Evolutionary conservation across 2,113 vertebrate species (phyloP), one percentile per base, ranked within the genome.

Genomic region (Pachypanchax playfairii): DNA sequence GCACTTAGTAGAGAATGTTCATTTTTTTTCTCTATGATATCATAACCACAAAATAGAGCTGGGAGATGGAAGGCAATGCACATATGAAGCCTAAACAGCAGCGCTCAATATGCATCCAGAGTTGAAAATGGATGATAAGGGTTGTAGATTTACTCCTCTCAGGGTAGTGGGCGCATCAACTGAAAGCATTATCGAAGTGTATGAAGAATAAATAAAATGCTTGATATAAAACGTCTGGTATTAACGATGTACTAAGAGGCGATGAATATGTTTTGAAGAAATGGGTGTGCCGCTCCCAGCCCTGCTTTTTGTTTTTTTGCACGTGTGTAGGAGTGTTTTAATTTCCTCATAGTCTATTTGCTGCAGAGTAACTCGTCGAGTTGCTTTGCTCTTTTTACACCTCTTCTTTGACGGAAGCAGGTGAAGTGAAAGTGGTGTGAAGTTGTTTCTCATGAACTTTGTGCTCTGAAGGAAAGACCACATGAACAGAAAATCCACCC

Each of bases 31-130:
- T 77, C 83, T 87, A 92, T 93, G 91, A 93, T 93, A 92, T 93
- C 92, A 93, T 92, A 93, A 92, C 92, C 92, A 88, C 92, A 92
- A 90, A 86, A 90, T 91, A 90, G 90, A 87, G 82, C 79, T 87
- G 80, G 87, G 85, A 88, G 86, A 86, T 80, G 78, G 85, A 74
- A 81, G 66, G 76, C 80, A 64, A 25, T 70, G 87, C 68, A 77
- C 86, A 90, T 83, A 86, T 86, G 77, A 88, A 81, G 80, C 83
- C 86, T 85, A 86, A 88, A 88, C 83, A 80, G 72, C 73, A 83
- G 83, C 62, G 73, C 84, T 88, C 85, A 84, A 83, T 84, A 87
- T 49, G 68, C 73, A 73, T 66, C 71, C 65, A 4, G 71, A 77
- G 77, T 60, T 6, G 76, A 88, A 88, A 89, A 85, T 87, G 86